Base-by-base conservation (phyloP, 2,113 vertebrate genomes). In the Chaenocephalus aceratus region DNA sequence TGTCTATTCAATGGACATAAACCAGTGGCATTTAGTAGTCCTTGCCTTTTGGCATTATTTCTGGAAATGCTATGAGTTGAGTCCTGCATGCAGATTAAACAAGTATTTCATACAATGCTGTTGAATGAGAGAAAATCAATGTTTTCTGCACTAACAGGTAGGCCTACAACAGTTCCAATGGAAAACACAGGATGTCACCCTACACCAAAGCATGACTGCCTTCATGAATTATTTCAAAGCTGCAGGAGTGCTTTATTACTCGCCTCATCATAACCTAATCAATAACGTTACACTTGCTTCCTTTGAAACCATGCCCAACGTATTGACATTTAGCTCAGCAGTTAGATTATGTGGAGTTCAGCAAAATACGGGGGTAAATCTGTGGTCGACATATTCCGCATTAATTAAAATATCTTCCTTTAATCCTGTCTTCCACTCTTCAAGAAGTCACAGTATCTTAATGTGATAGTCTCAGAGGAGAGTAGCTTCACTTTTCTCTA, bases 151-250 rank as follows among this genome's bases (percentile, higher is more conserved):
- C 18, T 56, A 76, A 44, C 21, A 54, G 45, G 21, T 62, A 30
- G 21, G 21, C 21, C 21, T 21, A 26, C 23, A 58, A n/a, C 23
- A 34, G 61, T 71, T 81, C 72, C 34, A 60, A 2, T 9, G 30
- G 70, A 87, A 53, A 78, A 80, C 63, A 68, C 44, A 36, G 54
- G 65, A 78, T 74, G 91, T 87, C 80, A 93, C 54, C 78, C 21
- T 87, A 91, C 77, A 88, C 90, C 87, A 59, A 77, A 73, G 68
- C 82, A 80, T 21, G 68, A 18, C 69, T 77, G 53, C 6, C 26
- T 53, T 92, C 88, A 93, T 93, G 56, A 92, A 94, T 94, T 71
- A 94, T 93, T 93, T 79, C 76, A 80, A 62, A 75, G 84, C 65
- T 83, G 86, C 61, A 79, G 65, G 71, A 61, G 77, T 60, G 64